Conservation (phyloP, 2,888 invertebrate genomes). For the Trachelus troglodyta region DNA sequence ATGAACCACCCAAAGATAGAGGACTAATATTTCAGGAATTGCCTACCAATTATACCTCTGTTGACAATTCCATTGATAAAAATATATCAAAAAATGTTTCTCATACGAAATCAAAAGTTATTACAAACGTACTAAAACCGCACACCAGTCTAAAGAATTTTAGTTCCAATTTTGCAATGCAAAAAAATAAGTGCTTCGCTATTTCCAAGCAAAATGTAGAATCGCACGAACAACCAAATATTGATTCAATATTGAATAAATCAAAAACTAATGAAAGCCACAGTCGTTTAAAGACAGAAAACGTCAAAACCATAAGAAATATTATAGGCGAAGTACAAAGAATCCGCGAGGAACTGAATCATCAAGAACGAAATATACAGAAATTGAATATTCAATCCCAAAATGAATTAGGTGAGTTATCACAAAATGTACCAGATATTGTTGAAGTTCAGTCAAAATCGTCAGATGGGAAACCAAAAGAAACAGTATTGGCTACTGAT, state of each 20-base stretch:
- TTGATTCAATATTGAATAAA: background rate
- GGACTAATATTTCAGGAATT: slow-evolving; percentile 26
- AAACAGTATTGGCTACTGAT: slow-evolving; percentile 32
- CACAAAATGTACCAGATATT: slow-evolving; percentile 20
- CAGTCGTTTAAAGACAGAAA: slow-evolving; percentile 2
- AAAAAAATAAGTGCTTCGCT: background rate
- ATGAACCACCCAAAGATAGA: slow-evolving; percentile 1
- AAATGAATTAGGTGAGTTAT: slow-evolving; percentile 2
- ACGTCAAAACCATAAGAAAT: slow-evolving; percentile 17
- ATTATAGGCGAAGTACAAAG: slow-evolving; percentile 22
- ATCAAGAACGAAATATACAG: slow-evolving; percentile 10
- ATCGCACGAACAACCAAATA: background rate
- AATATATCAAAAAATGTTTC: background rate
- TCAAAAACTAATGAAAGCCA: slow-evolving; percentile 4
- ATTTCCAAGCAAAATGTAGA: background rate
- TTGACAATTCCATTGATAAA: background rate
- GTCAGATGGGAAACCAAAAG: slow-evolving; percentile 18
- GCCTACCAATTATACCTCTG: slow-evolving; percentile 18
- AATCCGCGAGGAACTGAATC: slow-evolving; percentile 20
- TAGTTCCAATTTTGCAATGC: background rate
- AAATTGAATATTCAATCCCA: background rate
- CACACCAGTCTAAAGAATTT: background rate
- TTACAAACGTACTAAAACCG: background rate
- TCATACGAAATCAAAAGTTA: background rate
- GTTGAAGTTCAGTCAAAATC: slow-evolving; percentile 26